These are phyloP conservation scores for Euplexia lucipara DNA, from an alignment of 2,888 invertebrate genomes.

Conservation along the genomic window DNA sequence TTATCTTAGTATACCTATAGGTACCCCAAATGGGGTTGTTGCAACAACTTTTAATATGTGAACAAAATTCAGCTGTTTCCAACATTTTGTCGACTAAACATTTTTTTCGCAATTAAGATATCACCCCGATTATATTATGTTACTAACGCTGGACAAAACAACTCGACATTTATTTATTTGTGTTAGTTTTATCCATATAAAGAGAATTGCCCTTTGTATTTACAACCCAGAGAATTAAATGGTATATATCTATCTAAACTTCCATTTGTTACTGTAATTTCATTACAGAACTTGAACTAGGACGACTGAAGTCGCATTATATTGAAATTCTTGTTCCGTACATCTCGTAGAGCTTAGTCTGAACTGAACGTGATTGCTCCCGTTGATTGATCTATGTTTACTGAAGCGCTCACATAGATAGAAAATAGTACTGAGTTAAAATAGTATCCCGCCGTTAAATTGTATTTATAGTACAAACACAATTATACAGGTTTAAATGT, in stretches of 20 bases:
- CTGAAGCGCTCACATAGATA: conserved; percentile 33
- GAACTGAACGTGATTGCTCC: conserved; percentile 50
- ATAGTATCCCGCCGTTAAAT: conserved; percentile 32
- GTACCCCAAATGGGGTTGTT: too few relatives aligned
- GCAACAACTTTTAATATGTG: too few relatives aligned
- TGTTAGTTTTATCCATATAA: neutral
- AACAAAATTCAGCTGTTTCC: too few relatives aligned
- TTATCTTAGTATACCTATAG: too few relatives aligned
- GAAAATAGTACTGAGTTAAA: conserved; percentile 46
- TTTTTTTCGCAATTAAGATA: too few relatives aligned
- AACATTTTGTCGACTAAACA: too few relatives aligned
- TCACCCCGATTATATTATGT: too few relatives aligned
- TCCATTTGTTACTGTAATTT: conserved; percentile 33
- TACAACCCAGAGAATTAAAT: neutral
- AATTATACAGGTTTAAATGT: conserved; percentile 10
- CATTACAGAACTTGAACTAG: conserved; percentile 27
- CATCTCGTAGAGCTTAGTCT: conserved; percentile 37
- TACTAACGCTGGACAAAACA: neutral
- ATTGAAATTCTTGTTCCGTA: conserved; percentile 51
- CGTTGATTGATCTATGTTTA: conserved; percentile 63
- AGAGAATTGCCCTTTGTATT: neutral
- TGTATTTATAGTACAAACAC: conserved; percentile 28
- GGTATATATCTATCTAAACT: neutral
- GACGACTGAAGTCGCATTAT: conserved; percentile 34
- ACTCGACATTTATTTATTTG: neutral